A percentile compares a stretch with the other conserved stretches of the same genome.
Conservation (phyloP, 1,140 invertebrate species). For the Epicauta chinensis region DNA sequence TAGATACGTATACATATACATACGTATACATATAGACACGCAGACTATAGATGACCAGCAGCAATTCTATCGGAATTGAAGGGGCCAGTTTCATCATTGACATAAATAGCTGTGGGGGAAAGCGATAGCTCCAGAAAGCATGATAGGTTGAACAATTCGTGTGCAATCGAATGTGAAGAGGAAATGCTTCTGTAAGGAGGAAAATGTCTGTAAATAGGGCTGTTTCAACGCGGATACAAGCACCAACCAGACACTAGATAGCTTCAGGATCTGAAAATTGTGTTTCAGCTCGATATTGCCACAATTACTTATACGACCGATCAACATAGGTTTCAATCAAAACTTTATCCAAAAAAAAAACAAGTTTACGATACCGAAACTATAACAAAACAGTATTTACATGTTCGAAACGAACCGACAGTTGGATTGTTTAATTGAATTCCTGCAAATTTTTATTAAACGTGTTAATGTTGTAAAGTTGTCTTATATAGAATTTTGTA, state of each 20-base stretch:
- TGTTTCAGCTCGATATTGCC: too few species aligned
- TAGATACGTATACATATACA: background rate
- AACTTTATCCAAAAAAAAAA: too few species aligned
- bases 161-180: constrained; percentile 41
- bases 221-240: constrained; percentile 34
- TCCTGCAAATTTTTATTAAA: too few species aligned
- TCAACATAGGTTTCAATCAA: too few species aligned
- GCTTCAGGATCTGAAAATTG: too few species aligned
- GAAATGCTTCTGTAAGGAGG: constrained; percentile 42
- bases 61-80: constrained; percentile 19
- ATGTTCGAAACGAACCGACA: too few species aligned
- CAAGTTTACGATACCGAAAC: too few species aligned
- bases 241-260: constrained; percentile 14
- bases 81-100: constrained; percentile 27
- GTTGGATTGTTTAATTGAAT: too few species aligned
- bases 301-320: too few species aligned
- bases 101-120: constrained; percentile 31
- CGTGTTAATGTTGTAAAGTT: too few species aligned
- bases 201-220: constrained; percentile 42
- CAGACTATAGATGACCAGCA: background rate
- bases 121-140: constrained; percentile 22
- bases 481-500: background rate
- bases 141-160: constrained; percentile 41
- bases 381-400: too few species aligned
- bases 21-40: background rate